These are phyloP conservation scores for Aspiorhynchus laticeps DNA, from an alignment of 2,113 vertebrate genomes.

Conservation along the genomic window DNA sequence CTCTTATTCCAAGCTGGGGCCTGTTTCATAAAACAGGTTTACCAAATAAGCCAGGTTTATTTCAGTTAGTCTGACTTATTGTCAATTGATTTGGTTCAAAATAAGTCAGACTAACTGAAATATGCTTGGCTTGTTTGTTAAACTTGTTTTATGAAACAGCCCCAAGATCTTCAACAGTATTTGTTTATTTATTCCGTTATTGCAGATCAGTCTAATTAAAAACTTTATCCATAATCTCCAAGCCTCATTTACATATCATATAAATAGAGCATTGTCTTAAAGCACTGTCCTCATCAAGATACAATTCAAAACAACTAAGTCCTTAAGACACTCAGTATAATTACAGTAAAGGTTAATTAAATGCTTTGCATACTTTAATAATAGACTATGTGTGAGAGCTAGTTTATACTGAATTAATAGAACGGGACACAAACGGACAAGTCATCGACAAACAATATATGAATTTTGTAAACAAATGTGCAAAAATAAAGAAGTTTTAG, in stretches of 20 bases:
- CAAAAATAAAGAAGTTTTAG: constrained; percentile 19
- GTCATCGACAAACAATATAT: constrained; percentile 43
- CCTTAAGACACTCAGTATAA: constrained; percentile 65
- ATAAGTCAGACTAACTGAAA: too few species aligned
- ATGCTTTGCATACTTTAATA: constrained; percentile 69
- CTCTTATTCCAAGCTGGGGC: not conserved
- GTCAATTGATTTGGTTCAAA: too few species aligned
- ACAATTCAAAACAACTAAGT: constrained; percentile 67
- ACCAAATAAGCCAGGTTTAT: too few species aligned
- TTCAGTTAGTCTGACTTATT: too few species aligned
- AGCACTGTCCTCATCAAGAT: constrained; percentile 45
- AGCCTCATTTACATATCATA: constrained; percentile 50
- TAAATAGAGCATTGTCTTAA: constrained; percentile 46
- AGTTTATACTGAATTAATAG: constrained; percentile 58
- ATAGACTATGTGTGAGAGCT: constrained; percentile 57
- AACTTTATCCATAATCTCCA: constrained; percentile 56
- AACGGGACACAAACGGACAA: constrained; percentile 43
- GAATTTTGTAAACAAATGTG: constrained; percentile 45
- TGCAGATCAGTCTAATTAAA: constrained; percentile 65
- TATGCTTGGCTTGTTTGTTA: too few species aligned
- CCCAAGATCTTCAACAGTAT: constrained; percentile 21
- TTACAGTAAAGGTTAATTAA: constrained; percentile 71
- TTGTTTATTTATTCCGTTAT: constrained; percentile 6
- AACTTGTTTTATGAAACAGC: too few species aligned
- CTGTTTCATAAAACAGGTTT: too few species aligned